Evolutionary conservation across 2,888 invertebrate genomes (phyloP).

Genomic region (Ophion slaviceki): DNA sequence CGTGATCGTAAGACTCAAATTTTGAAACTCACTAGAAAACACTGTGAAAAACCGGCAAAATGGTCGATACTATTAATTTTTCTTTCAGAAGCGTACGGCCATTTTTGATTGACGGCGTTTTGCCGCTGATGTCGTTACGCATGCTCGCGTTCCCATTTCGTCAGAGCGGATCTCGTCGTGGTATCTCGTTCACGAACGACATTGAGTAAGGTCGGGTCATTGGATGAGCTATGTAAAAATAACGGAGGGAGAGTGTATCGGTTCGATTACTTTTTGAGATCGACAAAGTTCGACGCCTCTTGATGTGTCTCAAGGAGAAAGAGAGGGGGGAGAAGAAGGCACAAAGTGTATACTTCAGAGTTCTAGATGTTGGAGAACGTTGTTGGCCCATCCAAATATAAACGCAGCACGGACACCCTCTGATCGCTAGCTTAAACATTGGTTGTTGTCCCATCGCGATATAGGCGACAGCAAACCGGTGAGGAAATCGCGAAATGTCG

Average conservation of each 20-base stretch:
- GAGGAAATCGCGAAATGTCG: slow-evolving; percentile 18
- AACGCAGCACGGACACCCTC: slow-evolving; percentile 61
- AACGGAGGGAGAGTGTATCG: slow-evolving; percentile 46
- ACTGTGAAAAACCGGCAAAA: background rate
- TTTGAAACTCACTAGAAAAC: background rate
- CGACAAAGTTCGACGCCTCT: slow-evolving; percentile 46
- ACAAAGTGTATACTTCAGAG: slow-evolving; percentile 21
- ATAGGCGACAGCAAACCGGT: background rate
- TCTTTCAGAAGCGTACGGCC: too few relatives aligned
- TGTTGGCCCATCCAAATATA: slow-evolving; percentile 67
- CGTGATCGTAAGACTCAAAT: background rate
- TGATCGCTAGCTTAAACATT: slow-evolving; percentile 52
- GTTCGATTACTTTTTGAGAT: slow-evolving; percentile 39
- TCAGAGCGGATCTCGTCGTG: slow-evolving; percentile 20
- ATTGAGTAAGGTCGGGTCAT: slow-evolving; percentile 66
- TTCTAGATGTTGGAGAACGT: slow-evolving; percentile 32
- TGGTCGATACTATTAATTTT: too few relatives aligned
- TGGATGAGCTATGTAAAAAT: slow-evolving; percentile 51
- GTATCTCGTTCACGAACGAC: slow-evolving; percentile 38
- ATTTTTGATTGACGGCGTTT: background rate
- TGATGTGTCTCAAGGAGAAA: background rate
- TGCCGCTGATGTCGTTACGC: background rate
- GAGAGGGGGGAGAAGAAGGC: background rate
- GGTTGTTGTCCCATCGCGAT: slow-evolving; percentile 50
- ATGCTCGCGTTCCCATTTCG: slow-evolving; percentile 56